These are phyloP conservation scores for Notarius quadriscutis DNA, from an alignment of 2,113 vertebrate genomes.

Conservation along the genomic window DNA sequence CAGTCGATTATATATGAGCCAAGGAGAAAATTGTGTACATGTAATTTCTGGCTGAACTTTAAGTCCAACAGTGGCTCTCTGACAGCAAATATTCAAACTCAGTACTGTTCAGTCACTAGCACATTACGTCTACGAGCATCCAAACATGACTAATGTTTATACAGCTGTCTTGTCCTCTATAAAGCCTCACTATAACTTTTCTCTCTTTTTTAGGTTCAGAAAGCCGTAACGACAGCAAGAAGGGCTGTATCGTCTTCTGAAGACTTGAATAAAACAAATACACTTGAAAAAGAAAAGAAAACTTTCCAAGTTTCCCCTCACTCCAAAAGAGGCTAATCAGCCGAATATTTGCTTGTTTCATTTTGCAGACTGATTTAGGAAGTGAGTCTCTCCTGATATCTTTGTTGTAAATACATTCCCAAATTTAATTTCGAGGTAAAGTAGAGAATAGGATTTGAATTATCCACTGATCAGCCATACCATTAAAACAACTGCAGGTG, in stretches of 20 bases:
- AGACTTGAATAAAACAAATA: neutral
- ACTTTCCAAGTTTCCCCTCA: neutral
- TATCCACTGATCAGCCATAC: no score
- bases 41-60: neutral
- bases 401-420: neutral
- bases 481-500: no score
- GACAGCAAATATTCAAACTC: neutral
- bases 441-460: neutral
- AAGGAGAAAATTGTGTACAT: neutral
- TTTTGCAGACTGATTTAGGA: neutral
- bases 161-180: neutral
- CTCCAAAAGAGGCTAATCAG: neutral
- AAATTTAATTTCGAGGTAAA: neutral
- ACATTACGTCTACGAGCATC: no score
- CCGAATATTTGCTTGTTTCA: neutral
- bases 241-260: slow-evolving; percentile 43
- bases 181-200: neutral
- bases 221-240: neutral
- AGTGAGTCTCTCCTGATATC: no score
- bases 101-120: neutral
- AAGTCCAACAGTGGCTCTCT: neutral
- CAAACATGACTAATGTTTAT: no score
- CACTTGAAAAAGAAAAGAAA: neutral
- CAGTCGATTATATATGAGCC: neutral
- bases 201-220: slow-evolving; percentile 39